phyloP scores from a whole-genome alignment of 2,888 invertebrate genomes.

The Pocota personata region DNA sequence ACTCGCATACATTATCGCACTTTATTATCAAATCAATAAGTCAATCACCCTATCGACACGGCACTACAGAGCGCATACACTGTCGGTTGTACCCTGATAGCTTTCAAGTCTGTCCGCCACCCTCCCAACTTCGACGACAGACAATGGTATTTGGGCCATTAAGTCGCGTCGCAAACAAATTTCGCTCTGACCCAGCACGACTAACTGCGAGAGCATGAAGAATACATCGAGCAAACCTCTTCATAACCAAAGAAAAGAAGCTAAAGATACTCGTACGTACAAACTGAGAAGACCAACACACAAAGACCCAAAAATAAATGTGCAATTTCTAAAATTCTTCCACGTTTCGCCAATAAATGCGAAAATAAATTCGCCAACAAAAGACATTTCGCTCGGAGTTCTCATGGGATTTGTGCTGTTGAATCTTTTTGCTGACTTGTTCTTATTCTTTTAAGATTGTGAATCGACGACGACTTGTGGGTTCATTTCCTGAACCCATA shows the following conservation, averaged over 20 bases:
- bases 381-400: constrained; percentile 26
- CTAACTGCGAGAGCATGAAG: not conserved
- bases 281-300: not conserved
- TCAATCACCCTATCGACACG: constrained; percentile 45
- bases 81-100: not conserved
- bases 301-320: not conserved
- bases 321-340: constrained; percentile 65
- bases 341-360: constrained; percentile 66
- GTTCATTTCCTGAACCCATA: constrained; percentile 46
- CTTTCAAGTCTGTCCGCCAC: not conserved
- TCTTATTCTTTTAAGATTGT: constrained; percentile 10
- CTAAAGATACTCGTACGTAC: constrained; percentile 7
- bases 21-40: constrained; percentile 59
- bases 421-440: constrained; percentile 17
- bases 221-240: not conserved
- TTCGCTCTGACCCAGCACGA: constrained; percentile 50
- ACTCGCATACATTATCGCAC: constrained; percentile 48
- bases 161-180: constrained; percentile 58
- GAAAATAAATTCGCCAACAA: constrained; percentile 61
- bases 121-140: too few species aligned
- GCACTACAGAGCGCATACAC: not conserved
- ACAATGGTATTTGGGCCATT: constrained; percentile 59
- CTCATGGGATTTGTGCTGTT: constrained; percentile 21
- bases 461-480: constrained; percentile 41
- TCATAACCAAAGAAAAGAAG: not conserved